Conservation (phyloP, 2,797 vertebrate species). For the Alcedo quadribrachys region DNA sequence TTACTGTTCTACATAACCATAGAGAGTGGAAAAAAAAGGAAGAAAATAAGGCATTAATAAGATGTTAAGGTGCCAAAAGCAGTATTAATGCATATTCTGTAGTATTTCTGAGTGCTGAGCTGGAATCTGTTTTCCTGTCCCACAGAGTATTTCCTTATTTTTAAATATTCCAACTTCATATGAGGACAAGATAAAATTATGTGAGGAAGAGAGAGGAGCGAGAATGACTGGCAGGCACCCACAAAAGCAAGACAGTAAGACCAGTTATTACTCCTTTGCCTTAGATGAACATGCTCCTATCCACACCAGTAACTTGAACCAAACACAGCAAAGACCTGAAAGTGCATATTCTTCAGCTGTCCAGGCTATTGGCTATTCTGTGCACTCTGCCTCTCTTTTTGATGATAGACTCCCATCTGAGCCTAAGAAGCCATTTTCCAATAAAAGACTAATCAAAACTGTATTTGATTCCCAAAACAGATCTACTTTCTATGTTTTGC, state of each 20-base stretch:
- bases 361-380: background rate
- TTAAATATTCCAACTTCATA: background rate
- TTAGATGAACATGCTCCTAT: background rate
- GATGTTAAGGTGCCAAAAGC: background rate
- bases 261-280: background rate
- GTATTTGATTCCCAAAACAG: background rate
- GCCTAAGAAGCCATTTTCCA: background rate
- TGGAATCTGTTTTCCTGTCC: background rate
- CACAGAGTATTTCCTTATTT: background rate
- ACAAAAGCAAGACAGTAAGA: background rate
- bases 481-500: background rate
- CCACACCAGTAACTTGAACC: background rate
- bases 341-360: background rate
- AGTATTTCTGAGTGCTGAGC: background rate
- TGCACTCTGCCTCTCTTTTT: background rate
- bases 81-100: background rate
- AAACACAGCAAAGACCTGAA: background rate
- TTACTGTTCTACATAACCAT: background rate
- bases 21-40: background rate
- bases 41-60: background rate
- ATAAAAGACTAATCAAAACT: constrained; percentile 13
- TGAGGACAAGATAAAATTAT: background rate
- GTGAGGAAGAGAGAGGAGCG: background rate
- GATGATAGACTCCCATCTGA: background rate
- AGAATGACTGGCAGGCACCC: background rate